Conservation (phyloP, 2,797 vertebrate species). For the Pangasius larnaudii region DNA sequence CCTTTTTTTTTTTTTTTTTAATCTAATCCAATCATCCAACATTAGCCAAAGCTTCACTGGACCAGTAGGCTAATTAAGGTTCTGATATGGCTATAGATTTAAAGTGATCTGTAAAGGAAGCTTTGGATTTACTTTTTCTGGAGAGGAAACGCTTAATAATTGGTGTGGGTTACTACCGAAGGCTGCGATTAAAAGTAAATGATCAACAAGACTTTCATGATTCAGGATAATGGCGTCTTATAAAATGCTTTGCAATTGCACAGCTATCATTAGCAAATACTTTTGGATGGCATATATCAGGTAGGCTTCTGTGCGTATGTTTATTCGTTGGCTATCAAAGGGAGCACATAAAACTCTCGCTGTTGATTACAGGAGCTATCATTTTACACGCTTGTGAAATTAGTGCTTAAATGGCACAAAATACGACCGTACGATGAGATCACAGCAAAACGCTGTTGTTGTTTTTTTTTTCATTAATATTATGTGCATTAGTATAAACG, state of each 20-base stretch:
- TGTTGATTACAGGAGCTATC: neutral
- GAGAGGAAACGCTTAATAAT: constrained; percentile 44
- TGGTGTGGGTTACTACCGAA: constrained; percentile 48
- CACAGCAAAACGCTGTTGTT: neutral
- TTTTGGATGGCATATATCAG: neutral
- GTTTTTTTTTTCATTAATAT: neutral
- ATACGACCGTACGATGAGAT: neutral
- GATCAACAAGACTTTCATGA: neutral
- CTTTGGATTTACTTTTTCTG: constrained; percentile 60
- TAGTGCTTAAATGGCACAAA: neutral
- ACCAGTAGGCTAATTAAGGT: constrained; percentile 71
- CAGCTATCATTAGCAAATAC: neutral
- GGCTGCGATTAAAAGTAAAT: constrained; percentile 21
- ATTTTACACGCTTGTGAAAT: neutral
- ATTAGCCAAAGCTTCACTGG: constrained; percentile 69
- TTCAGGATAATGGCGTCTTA: neutral
- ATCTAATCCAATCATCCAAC: neutral
- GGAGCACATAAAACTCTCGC: neutral
- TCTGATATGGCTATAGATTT: constrained; percentile 41
- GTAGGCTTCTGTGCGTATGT: neutral
- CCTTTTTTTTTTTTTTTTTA: neutral
- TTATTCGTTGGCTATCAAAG: neutral
- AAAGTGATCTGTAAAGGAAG: constrained; percentile 62
- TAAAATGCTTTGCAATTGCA: neutral
- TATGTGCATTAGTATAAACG: neutral